These are phyloP conservation scores for Varroa destructor DNA, from an alignment of 1,140 invertebrate species.

Conservation along the genomic window DNA sequence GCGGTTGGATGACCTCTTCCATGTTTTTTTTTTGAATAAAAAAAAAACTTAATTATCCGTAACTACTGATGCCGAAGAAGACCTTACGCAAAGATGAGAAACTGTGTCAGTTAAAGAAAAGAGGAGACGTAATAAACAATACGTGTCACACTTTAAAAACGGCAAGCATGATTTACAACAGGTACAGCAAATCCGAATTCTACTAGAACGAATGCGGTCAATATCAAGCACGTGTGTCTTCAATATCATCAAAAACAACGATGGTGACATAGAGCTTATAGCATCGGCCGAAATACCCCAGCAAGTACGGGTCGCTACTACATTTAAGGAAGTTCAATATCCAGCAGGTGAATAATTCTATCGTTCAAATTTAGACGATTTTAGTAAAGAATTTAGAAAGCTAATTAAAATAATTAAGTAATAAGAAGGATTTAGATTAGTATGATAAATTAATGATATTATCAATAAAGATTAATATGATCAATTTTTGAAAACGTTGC, in stretches of 20 bases:
- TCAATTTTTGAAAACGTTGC: too few species aligned
- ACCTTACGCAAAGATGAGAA: too few species aligned
- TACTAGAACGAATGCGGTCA: background rate
- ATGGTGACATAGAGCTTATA: constrained; percentile 5
- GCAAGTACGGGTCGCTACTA: constrained; percentile 17
- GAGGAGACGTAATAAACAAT: too few species aligned
- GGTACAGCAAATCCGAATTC: background rate
- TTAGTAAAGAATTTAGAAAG: background rate
- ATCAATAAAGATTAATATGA: too few species aligned
- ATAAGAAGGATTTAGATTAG: too few species aligned
- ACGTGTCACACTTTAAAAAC: too few species aligned
- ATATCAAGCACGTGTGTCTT: constrained; percentile 8
- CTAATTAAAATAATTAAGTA: background rate
- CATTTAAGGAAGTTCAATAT: constrained; percentile 14
- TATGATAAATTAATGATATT: too few species aligned
- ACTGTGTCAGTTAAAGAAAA: too few species aligned
- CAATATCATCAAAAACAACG: background rate
- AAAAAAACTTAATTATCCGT: too few species aligned
- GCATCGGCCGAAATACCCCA: constrained; percentile 14
- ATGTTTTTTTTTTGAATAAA: too few species aligned
- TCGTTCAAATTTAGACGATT: background rate
- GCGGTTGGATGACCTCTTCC: too few species aligned
- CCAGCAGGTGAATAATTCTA: background rate
- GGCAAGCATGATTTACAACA: background rate
- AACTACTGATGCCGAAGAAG: too few species aligned